Percentiles rank a stretch among this genome's conserved stretches.
These are phyloP conservation scores for Brachymystax lenok DNA, from an alignment of 2,797 vertebrate genomes.

Conservation along the genomic window DNA sequence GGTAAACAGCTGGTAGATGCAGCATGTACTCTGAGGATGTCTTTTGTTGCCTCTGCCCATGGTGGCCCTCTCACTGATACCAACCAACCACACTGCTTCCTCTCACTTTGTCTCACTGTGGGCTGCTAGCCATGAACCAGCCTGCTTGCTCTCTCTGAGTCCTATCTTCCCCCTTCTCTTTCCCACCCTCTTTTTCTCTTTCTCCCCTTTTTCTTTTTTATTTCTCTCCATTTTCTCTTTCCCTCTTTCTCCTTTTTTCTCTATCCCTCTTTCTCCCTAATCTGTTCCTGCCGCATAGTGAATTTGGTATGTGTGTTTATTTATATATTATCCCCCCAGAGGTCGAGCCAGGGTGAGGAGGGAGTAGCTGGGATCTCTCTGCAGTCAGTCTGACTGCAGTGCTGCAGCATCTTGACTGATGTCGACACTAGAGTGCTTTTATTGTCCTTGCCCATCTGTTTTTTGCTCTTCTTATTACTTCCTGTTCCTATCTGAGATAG, in stretches of 20 bases:
- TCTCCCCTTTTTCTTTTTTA: conserved; percentile 2
- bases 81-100: background rate
- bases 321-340: background rate
- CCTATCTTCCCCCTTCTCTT: background rate
- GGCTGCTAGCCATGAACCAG: background rate
- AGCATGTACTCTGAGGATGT: background rate
- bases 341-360: conserved; percentile 6
- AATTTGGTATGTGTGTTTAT: conserved; percentile 6
- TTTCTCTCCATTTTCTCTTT: conserved; percentile 32
- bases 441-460: background rate
- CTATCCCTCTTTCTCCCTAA: background rate
- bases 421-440: conserved; percentile 1
- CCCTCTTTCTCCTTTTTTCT: background rate
- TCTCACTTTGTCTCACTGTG: background rate
- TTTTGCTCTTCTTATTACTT: background rate
- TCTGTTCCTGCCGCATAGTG: conserved; percentile 13
- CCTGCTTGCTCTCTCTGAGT: background rate
- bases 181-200: background rate
- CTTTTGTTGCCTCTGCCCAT: conserved; percentile 22
- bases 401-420: conserved; percentile 9
- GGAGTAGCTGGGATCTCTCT: background rate
- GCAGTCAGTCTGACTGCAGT: conserved; percentile 7
- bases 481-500: background rate
- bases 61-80: conserved; percentile 39
- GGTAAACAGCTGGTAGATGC: background rate